Percentiles rank a stretch among this genome's conserved stretches.
phyloP scores from a whole-genome alignment of 2,113 vertebrate genomes.

The Amblyornis subalaris region DNA sequence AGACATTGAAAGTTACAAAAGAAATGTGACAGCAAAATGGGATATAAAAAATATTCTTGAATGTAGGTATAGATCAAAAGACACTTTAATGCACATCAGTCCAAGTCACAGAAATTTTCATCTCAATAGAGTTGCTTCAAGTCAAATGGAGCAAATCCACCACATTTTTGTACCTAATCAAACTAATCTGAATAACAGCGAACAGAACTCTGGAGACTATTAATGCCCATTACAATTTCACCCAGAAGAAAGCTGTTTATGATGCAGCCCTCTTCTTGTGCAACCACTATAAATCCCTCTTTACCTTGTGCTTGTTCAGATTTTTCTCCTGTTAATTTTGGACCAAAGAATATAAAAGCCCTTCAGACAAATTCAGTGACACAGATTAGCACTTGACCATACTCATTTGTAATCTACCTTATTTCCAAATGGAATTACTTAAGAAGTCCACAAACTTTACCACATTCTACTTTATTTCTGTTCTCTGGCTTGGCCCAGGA shows the following conservation, averaged over 20 bases:
- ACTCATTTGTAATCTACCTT: neutral
- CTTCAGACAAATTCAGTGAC: neutral
- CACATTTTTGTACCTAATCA: neutral
- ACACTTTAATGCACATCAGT: neutral
- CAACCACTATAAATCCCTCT: neutral
- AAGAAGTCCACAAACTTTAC: neutral
- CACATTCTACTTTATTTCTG: neutral
- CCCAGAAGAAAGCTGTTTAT: neutral
- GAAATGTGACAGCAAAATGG: neutral
- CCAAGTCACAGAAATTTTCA: neutral
- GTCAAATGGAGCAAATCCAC: neutral
- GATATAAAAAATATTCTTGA: neutral
- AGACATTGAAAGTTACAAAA: neutral
- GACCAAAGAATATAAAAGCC: neutral
- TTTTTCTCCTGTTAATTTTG: neutral
- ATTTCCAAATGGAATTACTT: neutral
- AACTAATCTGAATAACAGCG: neutral
- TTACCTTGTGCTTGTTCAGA: neutral
- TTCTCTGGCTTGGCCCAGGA: neutral
- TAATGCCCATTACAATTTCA: neutral
- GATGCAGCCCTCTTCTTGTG: neutral
- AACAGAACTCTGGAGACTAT: neutral
- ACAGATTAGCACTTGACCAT: neutral
- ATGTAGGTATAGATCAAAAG: neutral
- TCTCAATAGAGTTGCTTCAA: neutral